Evolutionary conservation across 2,113 vertebrate species (phyloP).

Genomic region (Rynchops niger): DNA sequence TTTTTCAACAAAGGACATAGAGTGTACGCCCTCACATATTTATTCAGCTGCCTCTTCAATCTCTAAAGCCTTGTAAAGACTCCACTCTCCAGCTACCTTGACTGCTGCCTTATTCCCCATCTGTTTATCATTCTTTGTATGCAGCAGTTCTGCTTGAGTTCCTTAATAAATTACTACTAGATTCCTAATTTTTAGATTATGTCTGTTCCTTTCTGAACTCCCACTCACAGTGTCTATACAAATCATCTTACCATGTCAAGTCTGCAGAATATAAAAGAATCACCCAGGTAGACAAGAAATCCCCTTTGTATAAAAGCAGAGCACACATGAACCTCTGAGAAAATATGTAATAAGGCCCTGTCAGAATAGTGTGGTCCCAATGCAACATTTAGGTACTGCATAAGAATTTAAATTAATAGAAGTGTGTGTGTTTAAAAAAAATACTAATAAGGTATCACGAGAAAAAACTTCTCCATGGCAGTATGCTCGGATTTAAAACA

Average conservation of each 20-base stretch:
- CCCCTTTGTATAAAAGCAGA: slow-evolving; percentile 12
- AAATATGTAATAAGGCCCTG: not conserved
- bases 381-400: not conserved
- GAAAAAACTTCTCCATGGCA: not conserved
- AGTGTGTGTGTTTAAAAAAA: not conserved
- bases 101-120: slow-evolving; percentile 26
- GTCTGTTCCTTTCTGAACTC: slow-evolving; percentile 56
- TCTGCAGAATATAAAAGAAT: slow-evolving; percentile 41
- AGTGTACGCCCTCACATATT: not conserved
- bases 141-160: slow-evolving; percentile 9
- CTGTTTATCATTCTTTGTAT: slow-evolving; percentile 43
- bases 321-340: slow-evolving; percentile 2
- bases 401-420: not conserved
- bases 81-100: slow-evolving; percentile 24
- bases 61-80: slow-evolving; percentile 8
- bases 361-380: not conserved
- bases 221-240: slow-evolving; percentile 26
- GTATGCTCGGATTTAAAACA: not conserved
- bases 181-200: slow-evolving; percentile 64
- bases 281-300: slow-evolving; percentile 39
- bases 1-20: not conserved
- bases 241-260: slow-evolving; percentile 29
- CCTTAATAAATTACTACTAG: slow-evolving; percentile 62
- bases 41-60: slow-evolving; percentile 26
- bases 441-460: not conserved